Percentiles rank a stretch among this genome's conserved stretches.
These are phyloP conservation scores for Rhagologus leucostigma DNA, from an alignment of 2,113 vertebrate genomes.

Conservation along the genomic window DNA sequence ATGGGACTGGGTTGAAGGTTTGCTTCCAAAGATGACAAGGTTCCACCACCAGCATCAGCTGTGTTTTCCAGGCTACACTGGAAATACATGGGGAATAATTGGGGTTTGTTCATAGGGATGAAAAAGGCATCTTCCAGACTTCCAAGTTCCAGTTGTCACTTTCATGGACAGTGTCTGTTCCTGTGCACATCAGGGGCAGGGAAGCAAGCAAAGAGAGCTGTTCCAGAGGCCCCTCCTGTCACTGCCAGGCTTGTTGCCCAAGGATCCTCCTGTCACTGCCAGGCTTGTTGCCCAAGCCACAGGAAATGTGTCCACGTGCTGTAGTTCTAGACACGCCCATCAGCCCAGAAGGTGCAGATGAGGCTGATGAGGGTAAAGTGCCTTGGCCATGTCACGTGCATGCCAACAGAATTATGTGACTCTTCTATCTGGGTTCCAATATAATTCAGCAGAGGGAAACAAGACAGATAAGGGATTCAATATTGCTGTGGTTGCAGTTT, in stretches of 20 bases:
- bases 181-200: not conserved
- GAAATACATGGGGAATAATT: rapidly evolving
- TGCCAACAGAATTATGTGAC: not conserved
- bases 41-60: too few species aligned
- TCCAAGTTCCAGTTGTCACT: not conserved
- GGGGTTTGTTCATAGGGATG: not conserved
- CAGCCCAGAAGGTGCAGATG: not conserved
- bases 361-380: not conserved
- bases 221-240: not conserved
- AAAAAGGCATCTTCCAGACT: not conserved
- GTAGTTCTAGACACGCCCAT: not conserved
- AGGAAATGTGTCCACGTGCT: rapidly evolving
- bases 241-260: not conserved
- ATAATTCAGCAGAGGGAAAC: not conserved
- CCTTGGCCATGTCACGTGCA: not conserved
- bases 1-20: rapidly evolving
- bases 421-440: not conserved
- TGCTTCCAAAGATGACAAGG: not conserved
- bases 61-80: not conserved
- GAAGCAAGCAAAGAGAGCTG: not conserved
- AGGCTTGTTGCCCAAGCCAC: not conserved
- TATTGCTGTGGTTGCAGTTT: not conserved
- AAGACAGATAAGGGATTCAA: not conserved
- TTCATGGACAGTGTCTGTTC: rapidly evolving
- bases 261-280: not conserved